phyloP scores from a whole-genome alignment of 2,113 vertebrate species.

The Planiliza haematocheilus region DNA sequence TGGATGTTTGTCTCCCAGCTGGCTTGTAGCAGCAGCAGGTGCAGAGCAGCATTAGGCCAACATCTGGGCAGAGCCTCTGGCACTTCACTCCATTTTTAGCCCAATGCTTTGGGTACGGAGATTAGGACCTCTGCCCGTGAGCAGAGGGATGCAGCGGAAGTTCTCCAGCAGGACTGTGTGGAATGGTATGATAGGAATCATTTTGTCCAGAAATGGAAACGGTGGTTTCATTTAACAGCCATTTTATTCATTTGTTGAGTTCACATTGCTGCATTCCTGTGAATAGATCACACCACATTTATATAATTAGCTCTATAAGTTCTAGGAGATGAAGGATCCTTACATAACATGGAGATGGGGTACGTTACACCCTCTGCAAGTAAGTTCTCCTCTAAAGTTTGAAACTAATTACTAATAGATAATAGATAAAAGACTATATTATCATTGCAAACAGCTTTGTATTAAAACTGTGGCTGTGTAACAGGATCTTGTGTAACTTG shows the following conservation, averaged over 20 bases:
- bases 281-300: conserved; percentile 15
- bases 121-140: conserved; percentile 62
- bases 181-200: conserved; percentile 71
- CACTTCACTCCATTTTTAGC: conserved; percentile 71
- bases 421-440: conserved; percentile 27
- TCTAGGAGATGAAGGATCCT: not conserved
- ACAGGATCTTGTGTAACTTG: conserved; percentile 53
- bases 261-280: conserved; percentile 3
- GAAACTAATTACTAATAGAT: conserved; percentile 6
- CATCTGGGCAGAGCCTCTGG: conserved; percentile 75
- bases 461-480: conserved; percentile 23
- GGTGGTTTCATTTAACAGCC: conserved; percentile 12
- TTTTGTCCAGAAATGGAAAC: conserved; percentile 28
- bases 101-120: conserved; percentile 54
- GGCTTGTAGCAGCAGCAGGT: conserved; percentile 76
- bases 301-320: conserved; percentile 8
- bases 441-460: conserved; percentile 11
- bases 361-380: not conserved
- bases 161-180: conserved; percentile 62
- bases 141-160: conserved; percentile 65
- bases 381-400: conserved; percentile 25
- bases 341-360: conserved; percentile 15
- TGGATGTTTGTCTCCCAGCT: conserved; percentile 56
- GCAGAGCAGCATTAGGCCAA: conserved; percentile 63
- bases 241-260: conserved; percentile 28